These are phyloP conservation scores for Rhopalosiphum nymphaeae DNA, from an alignment of 2,888 invertebrate genomes.

Conservation along the genomic window DNA sequence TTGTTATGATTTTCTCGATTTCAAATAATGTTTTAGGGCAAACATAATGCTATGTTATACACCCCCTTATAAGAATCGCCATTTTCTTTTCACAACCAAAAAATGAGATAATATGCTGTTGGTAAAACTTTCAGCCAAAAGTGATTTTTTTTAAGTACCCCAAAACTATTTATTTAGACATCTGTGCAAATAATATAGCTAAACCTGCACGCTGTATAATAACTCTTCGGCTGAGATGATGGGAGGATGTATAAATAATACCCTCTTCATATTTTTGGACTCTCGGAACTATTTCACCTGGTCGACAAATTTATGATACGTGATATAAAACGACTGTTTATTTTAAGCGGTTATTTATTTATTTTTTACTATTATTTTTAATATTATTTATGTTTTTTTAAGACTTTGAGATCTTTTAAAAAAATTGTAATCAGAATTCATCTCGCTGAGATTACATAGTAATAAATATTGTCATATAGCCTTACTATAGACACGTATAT, in stretches of 20 bases:
- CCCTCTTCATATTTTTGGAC: constrained; percentile 18
- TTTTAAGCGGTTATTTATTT: neutral
- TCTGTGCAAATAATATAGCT: constrained; percentile 20
- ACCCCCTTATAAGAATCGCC: neutral
- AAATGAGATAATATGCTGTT: neutral
- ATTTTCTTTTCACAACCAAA: neutral
- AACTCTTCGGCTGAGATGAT: constrained; percentile 32
- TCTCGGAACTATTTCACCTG: neutral
- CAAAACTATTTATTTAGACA: constrained; percentile 10
- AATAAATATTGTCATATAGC: neutral
- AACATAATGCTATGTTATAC: neutral
- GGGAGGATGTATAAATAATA: constrained; percentile 7
- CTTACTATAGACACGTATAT: neutral
- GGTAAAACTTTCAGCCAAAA: neutral
- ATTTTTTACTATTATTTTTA: neutral
- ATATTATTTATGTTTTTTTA: constrained; percentile 29
- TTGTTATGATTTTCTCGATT: neutral
- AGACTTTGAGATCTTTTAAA: constrained; percentile 16
- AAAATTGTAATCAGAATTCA: neutral
- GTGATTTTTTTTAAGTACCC: constrained; percentile 19
- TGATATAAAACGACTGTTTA: constrained; percentile 11
- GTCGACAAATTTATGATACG: constrained; percentile 36
- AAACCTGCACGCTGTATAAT: neutral
- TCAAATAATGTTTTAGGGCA: neutral
- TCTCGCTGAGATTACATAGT: neutral